phyloP scores from a whole-genome alignment of 2,888 invertebrate species.

The Tetropium fuscum region DNA sequence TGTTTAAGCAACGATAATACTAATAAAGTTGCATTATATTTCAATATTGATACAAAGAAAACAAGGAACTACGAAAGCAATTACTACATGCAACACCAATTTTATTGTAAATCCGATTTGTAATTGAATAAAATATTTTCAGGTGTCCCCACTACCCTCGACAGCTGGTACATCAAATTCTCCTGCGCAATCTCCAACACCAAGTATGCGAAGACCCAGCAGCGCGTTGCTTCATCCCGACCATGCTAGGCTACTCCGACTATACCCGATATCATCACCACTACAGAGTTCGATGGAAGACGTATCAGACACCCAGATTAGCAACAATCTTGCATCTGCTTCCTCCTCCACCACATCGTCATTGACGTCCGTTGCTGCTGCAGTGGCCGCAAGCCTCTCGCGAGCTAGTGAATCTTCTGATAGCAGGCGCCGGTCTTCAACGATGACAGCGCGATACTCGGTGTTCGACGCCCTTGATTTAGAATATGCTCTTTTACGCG shows the following conservation, averaged over 20 bases:
- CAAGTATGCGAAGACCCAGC: constrained; percentile 69
- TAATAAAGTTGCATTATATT: no score
- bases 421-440: constrained; percentile 69
- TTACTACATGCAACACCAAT: no score
- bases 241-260: constrained; percentile 74
- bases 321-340: constrained; percentile 62
- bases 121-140: no score
- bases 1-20: no score
- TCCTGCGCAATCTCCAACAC: constrained; percentile 60
- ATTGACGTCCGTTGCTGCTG: constrained; percentile 68
- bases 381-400: constrained; percentile 51
- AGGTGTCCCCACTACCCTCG: constrained; percentile 70
- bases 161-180: constrained; percentile 62
- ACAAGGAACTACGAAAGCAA: no score
- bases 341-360: constrained; percentile 72
- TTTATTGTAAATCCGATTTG: no score
- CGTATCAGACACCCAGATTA: constrained; percentile 64
- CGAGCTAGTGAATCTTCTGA: constrained; percentile 63
- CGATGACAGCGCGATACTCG: constrained; percentile 74
- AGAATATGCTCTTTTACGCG: constrained; percentile 76
- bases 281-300: constrained; percentile 66
- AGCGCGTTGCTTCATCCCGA: constrained; percentile 76
- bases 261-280: constrained; percentile 63
- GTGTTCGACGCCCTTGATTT: constrained; percentile 78
- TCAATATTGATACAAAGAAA: no score